Percentiles rank a stretch among this genome's conserved stretches.
These are phyloP conservation scores for Rhyacophila brunnea DNA, from an alignment of 1,140 invertebrate species.

Conservation along the genomic window DNA sequence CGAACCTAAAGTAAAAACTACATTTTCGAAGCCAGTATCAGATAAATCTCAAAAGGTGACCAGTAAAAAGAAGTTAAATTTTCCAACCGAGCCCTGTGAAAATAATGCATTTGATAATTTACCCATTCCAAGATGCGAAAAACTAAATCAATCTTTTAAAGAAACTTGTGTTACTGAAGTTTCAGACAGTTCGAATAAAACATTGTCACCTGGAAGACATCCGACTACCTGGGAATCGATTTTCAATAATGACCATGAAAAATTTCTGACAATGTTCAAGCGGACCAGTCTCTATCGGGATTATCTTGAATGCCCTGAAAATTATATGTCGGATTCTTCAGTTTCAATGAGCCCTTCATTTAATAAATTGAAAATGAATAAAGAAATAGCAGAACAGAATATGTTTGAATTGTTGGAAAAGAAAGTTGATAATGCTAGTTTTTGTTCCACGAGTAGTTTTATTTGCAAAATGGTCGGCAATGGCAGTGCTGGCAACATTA, in stretches of 20 bases:
- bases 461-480: slow-evolving; percentile 55
- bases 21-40: too few relatives aligned
- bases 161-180: too few relatives aligned
- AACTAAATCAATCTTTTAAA: too few relatives aligned
- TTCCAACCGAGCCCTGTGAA: not conserved
- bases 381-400: slow-evolving; percentile 60
- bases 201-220: too few relatives aligned
- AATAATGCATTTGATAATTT: slow-evolving; percentile 21
- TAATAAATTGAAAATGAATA: slow-evolving; percentile 35
- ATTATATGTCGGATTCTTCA: slow-evolving; percentile 41
- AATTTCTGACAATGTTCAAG: slow-evolving; percentile 45
- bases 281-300: slow-evolving; percentile 46
- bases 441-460: slow-evolving; percentile 68
- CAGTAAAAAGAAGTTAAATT: slow-evolving; percentile 10
- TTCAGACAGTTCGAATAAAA: too few relatives aligned
- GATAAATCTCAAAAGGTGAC: not conserved
- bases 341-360: slow-evolving; percentile 11
- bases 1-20: too few relatives aligned
- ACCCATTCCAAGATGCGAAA: not conserved
- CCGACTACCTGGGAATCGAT: slow-evolving; percentile 46
- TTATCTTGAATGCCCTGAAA: slow-evolving; percentile 43
- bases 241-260: slow-evolving; percentile 49
- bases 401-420: slow-evolving; percentile 73
- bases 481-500: slow-evolving; percentile 47
- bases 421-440: slow-evolving; percentile 67